Conservation (phyloP, 2,113 vertebrate genomes). For the Ginglymostoma cirratum region DNA sequence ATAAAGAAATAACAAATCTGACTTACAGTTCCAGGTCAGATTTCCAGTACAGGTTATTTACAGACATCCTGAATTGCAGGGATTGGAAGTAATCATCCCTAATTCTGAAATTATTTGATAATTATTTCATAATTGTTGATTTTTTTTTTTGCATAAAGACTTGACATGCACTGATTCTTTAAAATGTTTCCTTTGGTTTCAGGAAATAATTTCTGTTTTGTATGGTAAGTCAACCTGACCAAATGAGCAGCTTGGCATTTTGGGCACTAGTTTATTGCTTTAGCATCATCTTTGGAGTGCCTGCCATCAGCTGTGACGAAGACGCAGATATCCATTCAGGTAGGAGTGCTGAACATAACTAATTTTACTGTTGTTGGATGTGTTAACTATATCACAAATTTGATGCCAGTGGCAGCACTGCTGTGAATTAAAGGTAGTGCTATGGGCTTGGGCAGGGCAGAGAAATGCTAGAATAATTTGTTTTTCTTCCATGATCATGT, state of each 20-base stretch:
- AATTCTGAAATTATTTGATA: neutral
- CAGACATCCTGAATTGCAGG: neutral
- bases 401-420: neutral
- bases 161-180: neutral
- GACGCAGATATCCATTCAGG: neutral
- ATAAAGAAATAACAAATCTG: neutral
- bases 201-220: neutral
- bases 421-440: neutral
- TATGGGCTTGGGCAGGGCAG: neutral
- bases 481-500: neutral
- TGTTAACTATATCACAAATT: neutral
- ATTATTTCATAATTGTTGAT: neutral
- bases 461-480: neutral
- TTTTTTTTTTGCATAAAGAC: neutral
- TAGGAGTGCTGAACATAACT: neutral
- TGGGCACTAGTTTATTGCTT: neutral
- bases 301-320: slow-evolving; percentile 6
- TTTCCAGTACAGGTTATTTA: neutral
- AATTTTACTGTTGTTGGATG: neutral
- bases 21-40: neutral
- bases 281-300: neutral
- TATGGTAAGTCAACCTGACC: neutral
- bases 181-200: slow-evolving; percentile 5
- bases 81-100: neutral
- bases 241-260: slow-evolving; percentile 18